phyloP scores from a whole-genome alignment of 2,113 vertebrate genomes.

The Genyomyrus donnyi region DNA sequence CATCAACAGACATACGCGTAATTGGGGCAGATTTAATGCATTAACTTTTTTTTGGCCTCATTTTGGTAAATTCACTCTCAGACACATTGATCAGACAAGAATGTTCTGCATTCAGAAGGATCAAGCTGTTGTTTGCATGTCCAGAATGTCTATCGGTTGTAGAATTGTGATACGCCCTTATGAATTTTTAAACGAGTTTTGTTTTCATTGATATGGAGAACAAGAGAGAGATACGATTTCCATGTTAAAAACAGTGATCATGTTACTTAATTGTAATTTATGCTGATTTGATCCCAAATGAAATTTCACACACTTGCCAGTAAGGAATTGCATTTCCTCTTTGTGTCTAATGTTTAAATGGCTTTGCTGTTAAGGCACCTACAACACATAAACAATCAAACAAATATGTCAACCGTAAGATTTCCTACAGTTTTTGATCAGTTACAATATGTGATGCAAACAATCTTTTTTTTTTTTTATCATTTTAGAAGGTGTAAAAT shows the following conservation, averaged over 20 bases:
- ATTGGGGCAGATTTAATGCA: neutral
- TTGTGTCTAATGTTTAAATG: neutral
- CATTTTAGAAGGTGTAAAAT: neutral
- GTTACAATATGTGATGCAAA: neutral
- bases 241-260: neutral
- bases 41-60: neutral
- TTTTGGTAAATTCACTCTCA: neutral
- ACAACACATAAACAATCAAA: neutral
- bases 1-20: neutral
- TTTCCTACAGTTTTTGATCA: neutral
- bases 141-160: neutral
- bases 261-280: neutral
- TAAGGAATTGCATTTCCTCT: neutral
- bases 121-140: neutral
- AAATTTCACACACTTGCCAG: neutral
- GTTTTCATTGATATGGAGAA: neutral
- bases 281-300: neutral
- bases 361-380: neutral
- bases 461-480: neutral
- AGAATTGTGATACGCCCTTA: neutral
- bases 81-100: neutral
- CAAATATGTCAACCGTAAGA: neutral
- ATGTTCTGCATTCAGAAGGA: neutral
- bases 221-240: neutral
- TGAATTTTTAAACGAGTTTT: neutral